A percentile compares a stretch with the other conserved stretches of the same genome.
Evolutionary conservation across 1,140 invertebrate genomes (phyloP).

Genomic region (Cotesia glomerata): DNA sequence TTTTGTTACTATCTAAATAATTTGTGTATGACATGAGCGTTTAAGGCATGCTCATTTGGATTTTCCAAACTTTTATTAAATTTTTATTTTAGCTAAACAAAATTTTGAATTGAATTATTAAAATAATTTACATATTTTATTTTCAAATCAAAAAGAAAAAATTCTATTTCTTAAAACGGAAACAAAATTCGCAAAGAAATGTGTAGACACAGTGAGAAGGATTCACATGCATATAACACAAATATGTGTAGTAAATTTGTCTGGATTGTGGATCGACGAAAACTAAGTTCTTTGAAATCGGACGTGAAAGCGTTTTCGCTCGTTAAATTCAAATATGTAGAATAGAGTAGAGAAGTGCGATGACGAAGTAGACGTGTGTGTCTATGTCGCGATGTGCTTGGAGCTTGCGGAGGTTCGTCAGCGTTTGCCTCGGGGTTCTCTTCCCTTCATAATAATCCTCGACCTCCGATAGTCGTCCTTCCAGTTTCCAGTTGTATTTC

Average conservation of each 20-base stretch:
- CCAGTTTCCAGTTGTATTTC: constrained; percentile 3
- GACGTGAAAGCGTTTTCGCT: constrained; percentile 22
- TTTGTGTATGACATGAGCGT: too few relatives aligned
- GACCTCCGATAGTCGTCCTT: constrained; percentile 20
- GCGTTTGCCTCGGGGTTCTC: constrained; percentile 12
- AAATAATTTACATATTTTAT: too few relatives aligned
- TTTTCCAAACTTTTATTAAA: too few relatives aligned
- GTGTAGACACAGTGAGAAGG: too few relatives aligned
- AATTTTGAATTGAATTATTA: too few relatives aligned
- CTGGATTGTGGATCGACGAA: constrained; percentile 1
- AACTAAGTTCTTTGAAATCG: constrained; percentile 27
- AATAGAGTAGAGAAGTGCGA: constrained; percentile 22
- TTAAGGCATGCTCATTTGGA: too few relatives aligned
- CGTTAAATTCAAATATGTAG: constrained; percentile 25
- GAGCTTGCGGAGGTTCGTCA: constrained; percentile 24
- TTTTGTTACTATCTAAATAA: too few relatives aligned
- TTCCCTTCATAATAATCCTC: constrained; percentile 23
- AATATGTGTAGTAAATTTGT: constrained; percentile 3
- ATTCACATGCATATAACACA: background rate
- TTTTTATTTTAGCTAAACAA: too few relatives aligned
- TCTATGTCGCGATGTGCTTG: constrained; percentile 9
- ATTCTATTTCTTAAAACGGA: too few relatives aligned
- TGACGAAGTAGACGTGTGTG: background rate
- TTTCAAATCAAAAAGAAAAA: too few relatives aligned
- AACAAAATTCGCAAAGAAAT: too few relatives aligned